Evolutionary conservation across 2,113 vertebrate genomes (phyloP).

Genomic region (Entelurus aequoreus): DNA sequence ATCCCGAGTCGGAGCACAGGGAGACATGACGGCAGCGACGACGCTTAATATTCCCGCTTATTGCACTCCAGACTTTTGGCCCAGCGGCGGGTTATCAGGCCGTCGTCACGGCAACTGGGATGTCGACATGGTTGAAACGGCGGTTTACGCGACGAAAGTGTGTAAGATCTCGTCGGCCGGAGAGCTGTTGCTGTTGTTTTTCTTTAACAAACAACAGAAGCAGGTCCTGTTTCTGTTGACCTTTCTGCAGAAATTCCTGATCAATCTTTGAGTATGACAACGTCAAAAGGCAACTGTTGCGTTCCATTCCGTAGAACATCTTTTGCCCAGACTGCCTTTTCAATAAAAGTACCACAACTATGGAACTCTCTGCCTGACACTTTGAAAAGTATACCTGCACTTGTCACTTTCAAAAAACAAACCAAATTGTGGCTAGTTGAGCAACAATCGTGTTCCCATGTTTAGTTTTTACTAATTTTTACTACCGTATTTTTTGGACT

Average conservation of each 20-base stretch:
- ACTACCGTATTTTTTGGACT: too few relatives aligned
- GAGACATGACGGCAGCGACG: slow-evolving; percentile 41
- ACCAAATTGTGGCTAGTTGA: too few relatives aligned
- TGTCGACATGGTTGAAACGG: slow-evolving; percentile 16
- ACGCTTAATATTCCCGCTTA: slow-evolving; percentile 34
- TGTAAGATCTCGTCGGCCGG: slow-evolving; percentile 36
- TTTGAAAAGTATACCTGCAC: too few relatives aligned
- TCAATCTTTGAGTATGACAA: too few relatives aligned
- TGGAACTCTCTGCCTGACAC: too few relatives aligned
- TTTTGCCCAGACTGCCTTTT: too few relatives aligned
- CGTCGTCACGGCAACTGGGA: background rate
- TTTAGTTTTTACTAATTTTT: too few relatives aligned
- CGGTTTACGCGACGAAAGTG: slow-evolving; percentile 22
- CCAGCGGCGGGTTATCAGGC: slow-evolving; percentile 10
- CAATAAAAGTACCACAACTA: too few relatives aligned
- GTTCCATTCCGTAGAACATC: too few relatives aligned
- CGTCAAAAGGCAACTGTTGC: too few relatives aligned
- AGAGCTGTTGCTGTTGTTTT: slow-evolving; percentile 67
- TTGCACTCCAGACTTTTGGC: slow-evolving; percentile 17
- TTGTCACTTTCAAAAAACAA: too few relatives aligned
- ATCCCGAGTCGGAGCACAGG: slow-evolving; percentile 39
- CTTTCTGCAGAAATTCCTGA: slow-evolving; percentile 39
- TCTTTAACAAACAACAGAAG: slow-evolving; percentile 75
- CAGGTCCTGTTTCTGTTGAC: slow-evolving; percentile 49
- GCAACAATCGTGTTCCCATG: too few relatives aligned